These are phyloP conservation scores for Acridotheres tristis DNA, from an alignment of 2,797 vertebrate genomes.

Conservation along the genomic window DNA sequence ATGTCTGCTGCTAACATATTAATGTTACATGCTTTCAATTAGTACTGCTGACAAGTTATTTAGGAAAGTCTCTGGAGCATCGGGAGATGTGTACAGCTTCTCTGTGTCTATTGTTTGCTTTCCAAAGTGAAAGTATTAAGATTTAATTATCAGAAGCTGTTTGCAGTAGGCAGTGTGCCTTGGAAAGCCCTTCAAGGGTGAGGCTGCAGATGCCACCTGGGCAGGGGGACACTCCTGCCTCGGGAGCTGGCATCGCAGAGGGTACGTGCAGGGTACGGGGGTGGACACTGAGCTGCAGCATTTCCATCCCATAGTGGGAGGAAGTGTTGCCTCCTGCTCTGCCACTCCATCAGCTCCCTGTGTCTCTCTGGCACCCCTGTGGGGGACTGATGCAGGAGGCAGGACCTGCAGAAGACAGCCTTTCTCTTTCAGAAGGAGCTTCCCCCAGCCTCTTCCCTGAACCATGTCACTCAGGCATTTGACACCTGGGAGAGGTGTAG, in stretches of 20 bases:
- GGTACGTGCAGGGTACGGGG: rapidly evolving
- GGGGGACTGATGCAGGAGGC: background rate
- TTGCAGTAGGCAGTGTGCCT: background rate
- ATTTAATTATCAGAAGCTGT: background rate
- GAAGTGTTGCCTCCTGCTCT: background rate
- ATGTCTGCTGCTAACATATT: background rate
- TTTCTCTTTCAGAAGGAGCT: background rate
- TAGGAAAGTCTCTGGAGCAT: constrained; percentile 26
- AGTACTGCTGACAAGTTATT: constrained; percentile 28
- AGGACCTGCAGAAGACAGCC: background rate
- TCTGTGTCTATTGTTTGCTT: constrained; percentile 13
- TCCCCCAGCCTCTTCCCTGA: background rate
- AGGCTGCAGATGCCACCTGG: background rate
- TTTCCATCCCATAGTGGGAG: background rate
- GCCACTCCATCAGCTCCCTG: background rate
- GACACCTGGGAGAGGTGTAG: background rate
- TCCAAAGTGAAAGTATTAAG: background rate
- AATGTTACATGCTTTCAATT: background rate
- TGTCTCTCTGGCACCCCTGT: background rate
- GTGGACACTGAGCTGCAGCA: rapidly evolving
- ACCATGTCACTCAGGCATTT: rapidly evolving
- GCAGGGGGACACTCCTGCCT: background rate
- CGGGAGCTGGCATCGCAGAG: rapidly evolving
- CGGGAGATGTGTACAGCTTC: background rate
- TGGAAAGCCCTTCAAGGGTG: background rate